phyloP scores from a whole-genome alignment of 2,113 vertebrate species.

The Ceyx cyanopectus region DNA sequence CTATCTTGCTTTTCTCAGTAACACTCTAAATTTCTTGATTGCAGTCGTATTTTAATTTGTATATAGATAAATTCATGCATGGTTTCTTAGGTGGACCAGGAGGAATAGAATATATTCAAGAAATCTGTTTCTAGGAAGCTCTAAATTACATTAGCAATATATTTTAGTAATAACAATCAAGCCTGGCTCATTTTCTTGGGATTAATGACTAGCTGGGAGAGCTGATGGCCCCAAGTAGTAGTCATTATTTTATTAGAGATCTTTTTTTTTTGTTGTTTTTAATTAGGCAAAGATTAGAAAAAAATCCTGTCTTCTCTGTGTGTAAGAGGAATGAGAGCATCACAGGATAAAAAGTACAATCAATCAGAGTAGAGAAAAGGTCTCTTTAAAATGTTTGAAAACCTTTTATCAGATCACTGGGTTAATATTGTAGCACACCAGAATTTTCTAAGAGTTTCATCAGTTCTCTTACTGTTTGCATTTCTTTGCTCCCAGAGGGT shows the following conservation, averaged over 20 bases:
- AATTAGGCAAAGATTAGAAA: constrained; percentile 70
- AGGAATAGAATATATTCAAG: background rate
- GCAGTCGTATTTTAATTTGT: background rate
- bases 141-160: constrained; percentile 64
- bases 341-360: background rate
- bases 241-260: constrained; percentile 73
- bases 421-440: background rate
- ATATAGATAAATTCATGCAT: background rate
- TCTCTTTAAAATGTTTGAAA: background rate
- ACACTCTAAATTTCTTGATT: background rate
- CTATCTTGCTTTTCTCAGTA: background rate
- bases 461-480: background rate
- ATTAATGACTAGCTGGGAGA: constrained; percentile 73
- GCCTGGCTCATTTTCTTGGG: constrained; percentile 62
- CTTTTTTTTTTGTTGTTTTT: constrained; percentile 65
- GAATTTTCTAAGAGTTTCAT: background rate
- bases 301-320: constrained; percentile 13
- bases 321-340: constrained; percentile 22
- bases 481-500: background rate
- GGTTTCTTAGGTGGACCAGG: background rate
- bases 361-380: background rate
- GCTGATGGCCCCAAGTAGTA: constrained; percentile 65
- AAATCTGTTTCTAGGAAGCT: constrained; percentile 45
- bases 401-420: background rate
- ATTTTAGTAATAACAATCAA: constrained; percentile 63